Conservation (phyloP, 2,888 invertebrate species). For the Gastrophysa polygoni region DNA sequence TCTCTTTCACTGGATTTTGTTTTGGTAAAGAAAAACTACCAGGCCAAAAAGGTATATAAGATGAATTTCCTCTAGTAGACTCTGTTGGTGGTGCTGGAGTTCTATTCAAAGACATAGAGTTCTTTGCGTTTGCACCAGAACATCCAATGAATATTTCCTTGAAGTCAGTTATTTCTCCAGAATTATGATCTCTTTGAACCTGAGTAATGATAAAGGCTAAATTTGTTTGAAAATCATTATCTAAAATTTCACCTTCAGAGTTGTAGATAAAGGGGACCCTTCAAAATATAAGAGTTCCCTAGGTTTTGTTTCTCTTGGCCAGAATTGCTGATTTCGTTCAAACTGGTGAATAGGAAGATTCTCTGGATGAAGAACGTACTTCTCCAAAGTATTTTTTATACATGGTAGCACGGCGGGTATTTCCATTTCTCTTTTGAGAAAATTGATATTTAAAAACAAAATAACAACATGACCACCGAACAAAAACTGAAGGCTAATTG, state of each 20-base stretch:
- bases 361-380: constrained; percentile 71
- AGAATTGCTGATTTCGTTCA: constrained; percentile 71
- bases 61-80: constrained; percentile 75
- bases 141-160: constrained; percentile 65
- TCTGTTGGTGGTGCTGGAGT: constrained; percentile 75
- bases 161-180: constrained; percentile 76
- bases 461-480: not conserved
- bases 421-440: constrained; percentile 30
- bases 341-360: constrained; percentile 75
- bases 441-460: not conserved
- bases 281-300: constrained; percentile 62
- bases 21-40: constrained; percentile 71
- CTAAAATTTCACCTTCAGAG: constrained; percentile 60
- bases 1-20: constrained; percentile 60
- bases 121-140: constrained; percentile 70
- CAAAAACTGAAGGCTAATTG: not conserved
- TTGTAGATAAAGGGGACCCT: constrained; percentile 60
- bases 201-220: constrained; percentile 40
- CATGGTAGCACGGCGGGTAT: constrained; percentile 60
- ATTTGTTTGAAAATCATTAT: not conserved
- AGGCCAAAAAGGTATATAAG: constrained; percentile 87
- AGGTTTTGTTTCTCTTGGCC: constrained; percentile 64
- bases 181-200: constrained; percentile 75
- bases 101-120: constrained; percentile 80
- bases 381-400: constrained; percentile 67